Conservation (phyloP, 2,113 vertebrate genomes). For the Octodon degus region DNA sequence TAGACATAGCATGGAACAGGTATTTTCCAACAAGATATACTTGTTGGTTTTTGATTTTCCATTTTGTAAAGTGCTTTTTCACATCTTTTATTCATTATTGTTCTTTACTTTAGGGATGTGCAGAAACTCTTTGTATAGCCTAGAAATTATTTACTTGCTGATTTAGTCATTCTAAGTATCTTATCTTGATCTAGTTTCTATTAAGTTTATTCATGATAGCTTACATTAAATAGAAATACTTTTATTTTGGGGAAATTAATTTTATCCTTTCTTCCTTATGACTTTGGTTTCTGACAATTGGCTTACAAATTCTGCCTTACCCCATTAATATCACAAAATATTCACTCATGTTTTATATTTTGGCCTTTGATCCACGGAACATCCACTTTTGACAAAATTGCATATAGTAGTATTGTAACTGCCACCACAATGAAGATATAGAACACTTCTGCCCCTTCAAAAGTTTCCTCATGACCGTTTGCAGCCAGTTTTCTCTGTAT, state of each 20-base stretch:
- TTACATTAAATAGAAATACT: neutral
- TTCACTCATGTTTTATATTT: neutral
- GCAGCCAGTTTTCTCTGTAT: neutral
- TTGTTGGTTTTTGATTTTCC: neutral
- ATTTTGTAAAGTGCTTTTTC: neutral
- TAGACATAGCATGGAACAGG: no score
- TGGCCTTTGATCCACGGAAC: neutral
- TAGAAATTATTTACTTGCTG: neutral
- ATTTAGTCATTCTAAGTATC: neutral
- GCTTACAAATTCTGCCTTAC: neutral
- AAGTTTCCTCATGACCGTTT: neutral
- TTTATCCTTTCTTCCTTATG: neutral
- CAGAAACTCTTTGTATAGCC: neutral
- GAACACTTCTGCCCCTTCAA: neutral
- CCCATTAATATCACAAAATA: neutral
- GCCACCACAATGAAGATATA: neutral
- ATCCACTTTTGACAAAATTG: neutral
- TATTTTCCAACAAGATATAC: no score
- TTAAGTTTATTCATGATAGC: neutral
- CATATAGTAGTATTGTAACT: neutral
- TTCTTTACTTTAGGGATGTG: neutral
- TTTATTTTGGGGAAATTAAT: neutral
- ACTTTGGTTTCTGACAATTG: constrained; percentile 41
- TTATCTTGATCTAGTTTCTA: neutral
- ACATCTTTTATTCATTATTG: neutral